These are phyloP conservation scores for Carapus acus DNA, from an alignment of 2,797 vertebrate species.

Conservation along the genomic window DNA sequence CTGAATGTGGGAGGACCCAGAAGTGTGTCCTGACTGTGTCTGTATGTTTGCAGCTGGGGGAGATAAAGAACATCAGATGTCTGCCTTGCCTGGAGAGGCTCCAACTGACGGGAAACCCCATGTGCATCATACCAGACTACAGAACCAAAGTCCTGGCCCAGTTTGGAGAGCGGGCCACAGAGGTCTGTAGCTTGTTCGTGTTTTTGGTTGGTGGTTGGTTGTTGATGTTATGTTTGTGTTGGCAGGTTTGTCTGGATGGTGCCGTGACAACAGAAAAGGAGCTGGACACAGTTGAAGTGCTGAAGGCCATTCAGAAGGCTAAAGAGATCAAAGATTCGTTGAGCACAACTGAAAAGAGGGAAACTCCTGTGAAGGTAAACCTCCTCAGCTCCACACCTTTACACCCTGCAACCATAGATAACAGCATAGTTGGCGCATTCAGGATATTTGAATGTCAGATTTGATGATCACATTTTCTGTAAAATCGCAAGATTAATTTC, in stretches of 20 bases:
- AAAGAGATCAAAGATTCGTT: slow-evolving; percentile 89
- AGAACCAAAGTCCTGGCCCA: slow-evolving; percentile 94
- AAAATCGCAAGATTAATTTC: too few relatives aligned
- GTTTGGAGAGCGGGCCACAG: slow-evolving; percentile 91
- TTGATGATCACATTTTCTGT: too few relatives aligned
- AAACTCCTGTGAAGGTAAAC: too few relatives aligned
- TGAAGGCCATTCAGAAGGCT: slow-evolving; percentile 98
- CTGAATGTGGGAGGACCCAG: too few relatives aligned
- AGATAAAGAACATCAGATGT: slow-evolving; percentile 82
- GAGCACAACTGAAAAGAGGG: slow-evolving; percentile 86
- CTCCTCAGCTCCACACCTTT: too few relatives aligned
- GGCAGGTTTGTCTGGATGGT: slow-evolving; percentile 87
- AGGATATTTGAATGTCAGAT: too few relatives aligned
- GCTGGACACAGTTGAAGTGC: slow-evolving; percentile 92
- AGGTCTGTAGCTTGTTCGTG: slow-evolving; percentile 68
- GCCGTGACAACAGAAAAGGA: slow-evolving; percentile 87
- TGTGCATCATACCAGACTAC: slow-evolving; percentile 96
- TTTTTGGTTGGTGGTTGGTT: too few relatives aligned
- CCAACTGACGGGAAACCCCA: slow-evolving; percentile 79
- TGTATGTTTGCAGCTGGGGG: slow-evolving; percentile 80
- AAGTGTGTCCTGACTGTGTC: slow-evolving; percentile 15
- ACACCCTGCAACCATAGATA: too few relatives aligned
- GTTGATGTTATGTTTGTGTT: neutral
- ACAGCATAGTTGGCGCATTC: too few relatives aligned
- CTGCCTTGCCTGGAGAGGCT: slow-evolving; percentile 92